A percentile compares a stretch with the other conserved stretches of the same genome.
These are phyloP conservation scores for Egretta garzetta DNA, from an alignment of 2,113 vertebrate species.

Conservation along the genomic window DNA sequence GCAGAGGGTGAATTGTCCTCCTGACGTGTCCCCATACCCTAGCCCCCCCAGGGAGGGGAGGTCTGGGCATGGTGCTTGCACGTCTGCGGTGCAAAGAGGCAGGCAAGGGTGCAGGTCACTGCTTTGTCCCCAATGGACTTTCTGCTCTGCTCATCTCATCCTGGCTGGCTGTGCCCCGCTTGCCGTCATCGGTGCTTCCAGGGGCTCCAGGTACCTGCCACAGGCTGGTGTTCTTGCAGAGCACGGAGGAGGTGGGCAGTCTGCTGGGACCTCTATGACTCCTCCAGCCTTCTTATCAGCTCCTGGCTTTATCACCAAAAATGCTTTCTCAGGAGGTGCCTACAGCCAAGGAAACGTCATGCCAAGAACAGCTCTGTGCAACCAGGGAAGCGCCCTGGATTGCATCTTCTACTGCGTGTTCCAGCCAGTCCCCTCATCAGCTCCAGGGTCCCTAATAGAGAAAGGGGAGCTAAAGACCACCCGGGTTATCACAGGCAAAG, in stretches of 20 bases:
- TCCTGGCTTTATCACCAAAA: neutral
- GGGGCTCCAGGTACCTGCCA: neutral
- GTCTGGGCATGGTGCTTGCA: neutral
- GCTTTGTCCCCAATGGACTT: neutral
- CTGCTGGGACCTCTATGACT: neutral
- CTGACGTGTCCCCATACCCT: neutral
- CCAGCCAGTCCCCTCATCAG: neutral
- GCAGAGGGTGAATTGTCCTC: rapidly evolving
- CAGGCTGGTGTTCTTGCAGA: neutral
- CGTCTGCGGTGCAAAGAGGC: neutral
- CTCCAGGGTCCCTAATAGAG: neutral
- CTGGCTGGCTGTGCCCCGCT: neutral
- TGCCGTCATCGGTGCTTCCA: rapidly evolving
- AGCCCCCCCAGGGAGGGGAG: rapidly evolving
- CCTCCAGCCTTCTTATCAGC: neutral
- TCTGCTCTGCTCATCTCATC: neutral
- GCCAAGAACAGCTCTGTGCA: neutral
- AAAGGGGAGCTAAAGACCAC: neutral
- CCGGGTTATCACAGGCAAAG: neutral
- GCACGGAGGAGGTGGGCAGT: no score
- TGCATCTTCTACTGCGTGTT: neutral
- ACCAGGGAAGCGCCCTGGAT: neutral
- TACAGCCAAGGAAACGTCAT: neutral
- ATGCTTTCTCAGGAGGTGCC: neutral
- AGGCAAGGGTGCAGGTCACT: neutral